These are phyloP conservation scores for Microtus pennsylvanicus DNA, from an alignment of 2,113 vertebrate genomes.

Conservation along the genomic window DNA sequence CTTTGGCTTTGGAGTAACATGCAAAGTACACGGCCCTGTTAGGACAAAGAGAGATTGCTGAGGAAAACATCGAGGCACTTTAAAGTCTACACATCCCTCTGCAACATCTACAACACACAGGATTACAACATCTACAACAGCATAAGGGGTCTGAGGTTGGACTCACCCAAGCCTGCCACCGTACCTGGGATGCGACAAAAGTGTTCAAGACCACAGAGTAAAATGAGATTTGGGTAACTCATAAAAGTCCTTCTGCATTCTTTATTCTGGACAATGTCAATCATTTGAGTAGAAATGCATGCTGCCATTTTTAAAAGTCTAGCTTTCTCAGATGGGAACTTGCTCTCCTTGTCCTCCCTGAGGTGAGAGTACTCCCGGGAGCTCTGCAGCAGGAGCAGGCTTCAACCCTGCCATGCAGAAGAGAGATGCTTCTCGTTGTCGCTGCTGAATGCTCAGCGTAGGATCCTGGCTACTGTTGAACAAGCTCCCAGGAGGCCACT, in stretches of 20 bases:
- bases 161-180: neutral
- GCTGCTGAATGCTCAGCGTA: neutral
- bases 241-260: neutral
- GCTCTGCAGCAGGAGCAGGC: neutral
- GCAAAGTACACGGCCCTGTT: slow-evolving; percentile 97
- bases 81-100: accelerated
- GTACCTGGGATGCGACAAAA: neutral
- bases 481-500: neutral
- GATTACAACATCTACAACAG: neutral
- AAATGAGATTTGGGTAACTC: neutral
- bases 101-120: neutral
- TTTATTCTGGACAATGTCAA: slow-evolving; percentile 2
- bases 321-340: neutral
- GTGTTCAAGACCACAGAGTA: neutral
- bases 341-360: neutral
- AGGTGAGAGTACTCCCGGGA: neutral
- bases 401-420: neutral
- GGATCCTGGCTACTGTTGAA: neutral
- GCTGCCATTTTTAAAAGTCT: neutral
- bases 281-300: neutral
- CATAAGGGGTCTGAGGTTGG: neutral
- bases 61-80: neutral
- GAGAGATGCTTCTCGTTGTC: neutral
- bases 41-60: slow-evolving; percentile 9
- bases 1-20: slow-evolving; percentile 97